Conservation (phyloP, 2,113 vertebrate species). For the Thomomys bottae region DNA sequence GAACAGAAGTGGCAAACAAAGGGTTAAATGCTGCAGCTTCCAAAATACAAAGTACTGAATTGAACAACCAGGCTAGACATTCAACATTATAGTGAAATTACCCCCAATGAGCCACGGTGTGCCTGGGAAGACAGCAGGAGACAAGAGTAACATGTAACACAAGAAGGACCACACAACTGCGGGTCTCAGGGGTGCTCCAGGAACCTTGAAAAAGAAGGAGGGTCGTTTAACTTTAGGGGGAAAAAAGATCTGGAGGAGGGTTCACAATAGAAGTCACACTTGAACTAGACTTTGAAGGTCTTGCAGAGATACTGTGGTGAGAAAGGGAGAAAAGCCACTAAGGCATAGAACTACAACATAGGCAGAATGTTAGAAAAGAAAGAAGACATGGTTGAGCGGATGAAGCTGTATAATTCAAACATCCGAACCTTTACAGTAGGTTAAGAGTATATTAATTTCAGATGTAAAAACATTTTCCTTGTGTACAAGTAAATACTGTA, state of each 20-base stretch:
- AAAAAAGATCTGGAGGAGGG: background rate
- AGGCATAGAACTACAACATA: background rate
- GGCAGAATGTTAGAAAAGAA: constrained; percentile 21
- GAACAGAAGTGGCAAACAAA: constrained; percentile 45
- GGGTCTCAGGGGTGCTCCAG: fast-evolving
- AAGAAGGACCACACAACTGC: fast-evolving
- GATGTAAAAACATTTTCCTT: constrained; percentile 79
- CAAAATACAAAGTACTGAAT: background rate
- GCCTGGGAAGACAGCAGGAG: background rate
- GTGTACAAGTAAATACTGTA: constrained; percentile 77
- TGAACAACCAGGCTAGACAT: background rate
- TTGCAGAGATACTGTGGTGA: background rate
- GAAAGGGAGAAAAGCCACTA: background rate
- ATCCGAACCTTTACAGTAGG: constrained; percentile 13
- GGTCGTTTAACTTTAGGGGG: background rate
- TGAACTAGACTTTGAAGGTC: constrained; percentile 8
- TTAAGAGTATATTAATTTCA: constrained; percentile 75
- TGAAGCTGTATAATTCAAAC: background rate
- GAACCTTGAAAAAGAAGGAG: background rate
- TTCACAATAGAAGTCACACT: background rate
- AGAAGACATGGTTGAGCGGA: background rate
- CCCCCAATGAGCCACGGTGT: background rate
- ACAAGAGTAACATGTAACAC: background rate
- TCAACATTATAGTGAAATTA: background rate
- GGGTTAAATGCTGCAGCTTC: background rate